Evolutionary conservation across 2,888 invertebrate genomes (phyloP).

Genomic region (Horisme vitalbata): DNA sequence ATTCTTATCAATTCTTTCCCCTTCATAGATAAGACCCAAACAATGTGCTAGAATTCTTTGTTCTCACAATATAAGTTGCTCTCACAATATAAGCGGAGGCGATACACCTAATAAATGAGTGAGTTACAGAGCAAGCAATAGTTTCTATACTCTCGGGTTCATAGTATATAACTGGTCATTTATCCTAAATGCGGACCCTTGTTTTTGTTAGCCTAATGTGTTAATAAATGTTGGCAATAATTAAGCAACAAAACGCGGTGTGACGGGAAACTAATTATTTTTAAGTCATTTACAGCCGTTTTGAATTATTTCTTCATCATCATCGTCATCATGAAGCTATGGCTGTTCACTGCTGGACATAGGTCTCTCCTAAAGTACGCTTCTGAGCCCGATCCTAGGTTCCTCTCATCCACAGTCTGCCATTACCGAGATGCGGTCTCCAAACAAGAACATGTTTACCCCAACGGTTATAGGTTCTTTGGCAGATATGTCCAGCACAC

Average conservation of each 20-base stretch:
- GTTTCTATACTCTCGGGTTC: conserved; percentile 21
- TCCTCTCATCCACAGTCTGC: too few relatives aligned
- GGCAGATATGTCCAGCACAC: too few relatives aligned
- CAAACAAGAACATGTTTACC: too few relatives aligned
- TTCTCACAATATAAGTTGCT: conserved; percentile 53
- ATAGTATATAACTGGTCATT: conserved; percentile 54
- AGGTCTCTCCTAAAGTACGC: too few relatives aligned
- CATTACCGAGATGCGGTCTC: too few relatives aligned
- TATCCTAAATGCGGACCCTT: conserved; percentile 68
- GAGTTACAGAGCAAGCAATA: conserved; percentile 1
- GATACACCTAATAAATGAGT: conserved; percentile 62
- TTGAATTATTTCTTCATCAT: too few relatives aligned
- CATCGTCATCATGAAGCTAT: too few relatives aligned
- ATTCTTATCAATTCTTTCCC: conserved; percentile 26
- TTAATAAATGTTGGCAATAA: conserved; percentile 77
- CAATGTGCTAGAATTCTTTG: conserved; percentile 54
- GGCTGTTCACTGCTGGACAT: too few relatives aligned
- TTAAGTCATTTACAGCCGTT: conserved; percentile 47
- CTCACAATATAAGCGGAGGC: conserved; percentile 50
- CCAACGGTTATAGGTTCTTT: too few relatives aligned
- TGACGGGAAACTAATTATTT: conserved; percentile 66
- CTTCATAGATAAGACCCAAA: conserved; percentile 41
- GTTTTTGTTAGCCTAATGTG: conserved; percentile 77
- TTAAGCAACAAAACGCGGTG: conserved; percentile 69
- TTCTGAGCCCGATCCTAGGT: too few relatives aligned